phyloP scores from a whole-genome alignment of 2,888 invertebrate species.

The Dryomyza anilis region DNA sequence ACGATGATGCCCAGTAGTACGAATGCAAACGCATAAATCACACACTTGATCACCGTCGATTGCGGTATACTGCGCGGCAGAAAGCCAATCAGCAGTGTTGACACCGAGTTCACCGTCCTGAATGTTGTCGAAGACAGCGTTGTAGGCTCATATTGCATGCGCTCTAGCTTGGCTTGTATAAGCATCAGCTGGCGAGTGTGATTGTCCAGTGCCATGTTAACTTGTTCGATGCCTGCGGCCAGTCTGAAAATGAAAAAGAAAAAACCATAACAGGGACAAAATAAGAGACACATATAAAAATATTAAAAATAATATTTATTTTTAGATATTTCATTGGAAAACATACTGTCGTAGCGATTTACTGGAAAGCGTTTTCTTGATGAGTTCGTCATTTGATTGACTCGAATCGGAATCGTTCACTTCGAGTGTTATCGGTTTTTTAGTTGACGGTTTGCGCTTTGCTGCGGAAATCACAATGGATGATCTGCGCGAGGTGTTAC shows the following conservation, averaged over 20 bases:
- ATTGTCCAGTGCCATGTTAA: conserved; percentile 64
- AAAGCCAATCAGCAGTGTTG: conserved; percentile 27
- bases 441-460: conserved; percentile 29
- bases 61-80: conserved; percentile 44
- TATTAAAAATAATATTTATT: neutral
- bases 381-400: conserved; percentile 55
- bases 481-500: conserved; percentile 63
- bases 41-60: conserved; percentile 46
- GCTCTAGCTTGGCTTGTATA: conserved; percentile 53
- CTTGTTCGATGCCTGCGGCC: conserved; percentile 62
- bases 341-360: conserved; percentile 45
- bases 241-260: conserved; percentile 61
- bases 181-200: conserved; percentile 63
- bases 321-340: neutral
- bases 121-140: conserved; percentile 8
- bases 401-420: conserved; percentile 65
- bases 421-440: conserved; percentile 54
- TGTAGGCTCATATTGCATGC: conserved; percentile 52
- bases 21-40: conserved; percentile 49
- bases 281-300: neutral
- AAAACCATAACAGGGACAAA: neutral
- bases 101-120: neutral
- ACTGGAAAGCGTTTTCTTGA: conserved; percentile 35
- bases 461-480: conserved; percentile 58
- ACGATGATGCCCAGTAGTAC: conserved; percentile 48